Evolutionary conservation across 2,797 vertebrate species (phyloP).

Genomic region (Pogoniulus pusillus): DNA sequence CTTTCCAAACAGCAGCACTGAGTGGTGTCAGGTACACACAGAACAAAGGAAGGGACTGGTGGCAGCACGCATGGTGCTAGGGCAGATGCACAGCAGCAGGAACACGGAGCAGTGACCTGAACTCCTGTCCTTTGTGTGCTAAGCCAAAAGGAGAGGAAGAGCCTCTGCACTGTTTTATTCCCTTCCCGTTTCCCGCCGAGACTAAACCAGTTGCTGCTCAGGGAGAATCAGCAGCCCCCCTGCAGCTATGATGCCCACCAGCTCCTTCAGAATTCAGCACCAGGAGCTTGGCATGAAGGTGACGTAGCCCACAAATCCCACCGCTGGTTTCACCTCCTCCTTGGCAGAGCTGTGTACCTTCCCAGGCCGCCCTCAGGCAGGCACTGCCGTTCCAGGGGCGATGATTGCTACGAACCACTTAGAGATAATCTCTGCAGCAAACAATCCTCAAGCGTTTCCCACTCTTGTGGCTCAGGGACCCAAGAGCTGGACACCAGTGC

Average conservation of each 20-base stretch:
- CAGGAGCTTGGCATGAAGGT: neutral
- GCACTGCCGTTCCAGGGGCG: rapidly evolving
- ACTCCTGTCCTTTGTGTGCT: rapidly evolving
- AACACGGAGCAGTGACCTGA: rapidly evolving
- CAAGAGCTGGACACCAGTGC: rapidly evolving
- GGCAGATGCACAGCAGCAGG: rapidly evolving
- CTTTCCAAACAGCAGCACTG: neutral
- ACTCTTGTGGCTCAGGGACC: rapidly evolving
- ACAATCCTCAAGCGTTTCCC: neutral
- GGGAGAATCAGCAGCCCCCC: neutral
- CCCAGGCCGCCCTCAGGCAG: rapidly evolving
- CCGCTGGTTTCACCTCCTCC: rapidly evolving
- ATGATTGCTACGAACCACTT: neutral
- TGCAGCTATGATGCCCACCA: rapidly evolving
- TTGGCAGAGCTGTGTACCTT: rapidly evolving
- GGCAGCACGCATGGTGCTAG: rapidly evolving
- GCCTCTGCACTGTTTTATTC: rapidly evolving
- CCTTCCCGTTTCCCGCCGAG: neutral
- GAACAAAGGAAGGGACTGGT: rapidly evolving
- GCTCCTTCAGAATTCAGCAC: rapidly evolving
- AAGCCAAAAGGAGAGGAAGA: rapidly evolving
- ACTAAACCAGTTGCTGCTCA: rapidly evolving
- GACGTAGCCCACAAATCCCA: neutral
- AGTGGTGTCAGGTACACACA: rapidly evolving
- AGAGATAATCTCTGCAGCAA: neutral